These are phyloP conservation scores for Poeciliopsis infans DNA, from an alignment of 2,797 vertebrate genomes.

Conservation along the genomic window DNA sequence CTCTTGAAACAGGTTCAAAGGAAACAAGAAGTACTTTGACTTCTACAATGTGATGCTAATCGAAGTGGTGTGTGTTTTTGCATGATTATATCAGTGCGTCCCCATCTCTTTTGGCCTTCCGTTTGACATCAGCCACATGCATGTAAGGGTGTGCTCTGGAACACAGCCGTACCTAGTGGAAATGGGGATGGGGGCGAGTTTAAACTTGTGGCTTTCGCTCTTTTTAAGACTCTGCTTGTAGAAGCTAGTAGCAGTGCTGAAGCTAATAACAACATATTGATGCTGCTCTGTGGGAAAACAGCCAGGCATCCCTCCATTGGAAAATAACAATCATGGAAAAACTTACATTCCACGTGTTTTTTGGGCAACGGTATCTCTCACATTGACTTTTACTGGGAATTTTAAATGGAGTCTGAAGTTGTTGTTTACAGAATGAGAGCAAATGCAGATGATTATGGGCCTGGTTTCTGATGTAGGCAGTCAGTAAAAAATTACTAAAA, in stretches of 20 bases:
- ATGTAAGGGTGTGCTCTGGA: not conserved
- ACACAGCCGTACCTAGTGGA: not conserved
- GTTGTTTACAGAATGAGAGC: not conserved
- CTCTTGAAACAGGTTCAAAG: not conserved
- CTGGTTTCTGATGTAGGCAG: not conserved
- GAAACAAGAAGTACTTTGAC: not conserved
- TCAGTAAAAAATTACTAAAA: not conserved
- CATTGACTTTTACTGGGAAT: not conserved
- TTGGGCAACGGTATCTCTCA: not conserved
- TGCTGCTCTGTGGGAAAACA: no score
- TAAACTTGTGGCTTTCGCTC: no score
- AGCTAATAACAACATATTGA: no score
- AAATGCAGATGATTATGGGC: not conserved
- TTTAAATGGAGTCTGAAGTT: not conserved
- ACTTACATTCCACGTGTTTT: not conserved
- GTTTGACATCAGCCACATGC: not conserved
- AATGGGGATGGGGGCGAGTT: not conserved
- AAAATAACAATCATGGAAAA: not conserved
- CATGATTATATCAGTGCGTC: not conserved
- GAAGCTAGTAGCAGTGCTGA: no score
- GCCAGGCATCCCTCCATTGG: no score
- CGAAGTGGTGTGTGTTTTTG: not conserved
- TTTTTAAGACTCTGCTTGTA: no score
- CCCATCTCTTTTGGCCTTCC: not conserved
- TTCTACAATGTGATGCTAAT: not conserved